These are phyloP conservation scores for Acrocephalus arundinaceus DNA, from an alignment of 2,113 vertebrate species.

Conservation along the genomic window DNA sequence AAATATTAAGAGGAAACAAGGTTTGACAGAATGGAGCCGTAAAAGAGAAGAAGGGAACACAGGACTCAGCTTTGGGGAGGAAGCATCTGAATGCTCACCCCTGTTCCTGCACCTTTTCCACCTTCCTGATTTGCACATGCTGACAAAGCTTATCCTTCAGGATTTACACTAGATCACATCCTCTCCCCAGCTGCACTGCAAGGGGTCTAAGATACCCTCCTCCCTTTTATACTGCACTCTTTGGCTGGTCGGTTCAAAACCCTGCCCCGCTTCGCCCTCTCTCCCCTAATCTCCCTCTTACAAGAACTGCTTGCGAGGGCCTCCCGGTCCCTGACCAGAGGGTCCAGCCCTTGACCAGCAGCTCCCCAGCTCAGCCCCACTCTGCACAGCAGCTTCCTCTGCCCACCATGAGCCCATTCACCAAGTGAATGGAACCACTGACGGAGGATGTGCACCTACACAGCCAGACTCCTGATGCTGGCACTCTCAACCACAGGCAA, in stretches of 20 bases:
- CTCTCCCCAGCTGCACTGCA: background rate
- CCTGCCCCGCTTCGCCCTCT: background rate
- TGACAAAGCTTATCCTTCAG: background rate
- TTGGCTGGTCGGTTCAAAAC: background rate
- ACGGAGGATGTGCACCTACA: fast-evolving
- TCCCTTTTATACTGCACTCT: background rate
- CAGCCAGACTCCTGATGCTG: background rate
- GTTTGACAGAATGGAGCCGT: background rate
- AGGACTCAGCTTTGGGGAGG: background rate
- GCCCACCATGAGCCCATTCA: background rate
- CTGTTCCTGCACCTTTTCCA: background rate
- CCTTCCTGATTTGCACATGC: background rate
- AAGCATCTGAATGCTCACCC: background rate
- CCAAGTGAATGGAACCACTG: background rate
- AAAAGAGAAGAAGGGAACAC: background rate
- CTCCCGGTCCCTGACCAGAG: background rate
- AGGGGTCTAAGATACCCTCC: background rate
- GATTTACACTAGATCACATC: background rate
- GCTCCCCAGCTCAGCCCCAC: background rate
- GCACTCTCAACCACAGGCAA: background rate
- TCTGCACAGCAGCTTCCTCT: background rate
- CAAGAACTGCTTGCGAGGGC: background rate
- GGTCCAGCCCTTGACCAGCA: background rate
- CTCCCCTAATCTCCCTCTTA: background rate
- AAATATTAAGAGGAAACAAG: background rate